A percentile compares a stretch with the other conserved stretches of the same genome.
These are phyloP conservation scores for Peromyscus eremicus DNA, from an alignment of 2,797 vertebrate species.

Conservation along the genomic window DNA sequence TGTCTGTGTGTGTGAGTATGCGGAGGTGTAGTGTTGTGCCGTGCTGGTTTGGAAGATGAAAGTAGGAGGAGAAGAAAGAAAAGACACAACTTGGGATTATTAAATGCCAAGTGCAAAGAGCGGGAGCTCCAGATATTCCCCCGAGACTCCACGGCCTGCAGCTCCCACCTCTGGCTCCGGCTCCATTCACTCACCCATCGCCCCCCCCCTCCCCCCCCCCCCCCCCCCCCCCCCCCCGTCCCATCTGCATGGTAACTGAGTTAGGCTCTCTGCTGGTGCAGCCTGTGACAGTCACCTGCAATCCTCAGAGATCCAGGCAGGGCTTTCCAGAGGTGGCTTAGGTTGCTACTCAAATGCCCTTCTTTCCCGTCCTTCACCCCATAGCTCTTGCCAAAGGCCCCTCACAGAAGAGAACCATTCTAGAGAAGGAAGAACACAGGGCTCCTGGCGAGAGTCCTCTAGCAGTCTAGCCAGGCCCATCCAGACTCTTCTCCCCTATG, in stretches of 20 bases:
- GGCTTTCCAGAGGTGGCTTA: background rate
- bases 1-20: background rate
- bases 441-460: background rate
- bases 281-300: background rate
- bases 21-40: background rate
- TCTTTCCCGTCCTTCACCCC: background rate
- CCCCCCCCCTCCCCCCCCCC: too few relatives aligned
- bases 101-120: background rate
- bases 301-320: background rate
- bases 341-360: background rate
- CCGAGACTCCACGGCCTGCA: background rate
- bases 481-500: background rate
- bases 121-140: background rate
- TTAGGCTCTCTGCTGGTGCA: background rate
- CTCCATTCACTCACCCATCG: background rate
- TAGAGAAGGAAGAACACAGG: background rate
- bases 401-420: background rate
- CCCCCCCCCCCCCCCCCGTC: too few relatives aligned
- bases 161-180: background rate
- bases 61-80: constrained; percentile 48
- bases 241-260: accelerated
- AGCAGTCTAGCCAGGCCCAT: background rate
- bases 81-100: constrained; percentile 16
- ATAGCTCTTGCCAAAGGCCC: background rate
- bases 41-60: constrained; percentile 12